Base-by-base conservation (phyloP, 2,113 vertebrate genomes). In the Scortum barcoo region DNA sequence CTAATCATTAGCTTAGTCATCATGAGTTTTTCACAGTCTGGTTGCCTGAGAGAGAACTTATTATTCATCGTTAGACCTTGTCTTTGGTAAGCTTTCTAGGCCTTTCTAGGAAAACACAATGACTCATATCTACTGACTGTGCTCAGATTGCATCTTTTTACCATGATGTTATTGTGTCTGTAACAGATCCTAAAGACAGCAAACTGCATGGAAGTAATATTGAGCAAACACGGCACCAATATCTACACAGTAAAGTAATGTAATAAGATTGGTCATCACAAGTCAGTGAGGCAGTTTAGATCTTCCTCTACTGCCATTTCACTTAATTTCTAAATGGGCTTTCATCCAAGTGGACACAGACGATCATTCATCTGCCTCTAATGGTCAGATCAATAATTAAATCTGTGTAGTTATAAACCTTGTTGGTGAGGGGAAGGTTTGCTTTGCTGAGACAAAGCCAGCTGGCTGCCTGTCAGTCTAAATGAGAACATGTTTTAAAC, bases 401-500 rank as follows among this genome's bases (percentile, higher is more conserved):
- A 48, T 76, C 12, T 36, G 66, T 48, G 28, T 8, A 46, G 16
- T 48, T 75, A 16, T 28, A 68, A 53, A 63, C 6, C 40, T 61
- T 62, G 30, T 66, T 66, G 50, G 65, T 76, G 28, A 57, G 19
- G 8, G 11, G 13, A 30, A 13, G 20, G 24, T 76, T 80, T 79
- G 51, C 28, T 48, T 66, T 14, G 42, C 61, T 36, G 38, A 74
- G 38, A 51, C 7, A 53, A 6, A 67, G 12, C 60, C 65, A 72
- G 72, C 48, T 75, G 72, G 46, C 60, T 48, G 44, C 78, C 58
- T 33, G 51, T 65, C 44, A 22, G 51, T 22, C 14, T 53, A 20
- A 62, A 7, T 54, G 38, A 57, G 19, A 75, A 50, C 30, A 67
- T 67, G 66, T 71, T 83, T 79, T 72, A 73, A 79, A 83, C 46